Base-by-base conservation (phyloP, 2,888 invertebrate genomes). In the Acleris holmiana region DNA sequence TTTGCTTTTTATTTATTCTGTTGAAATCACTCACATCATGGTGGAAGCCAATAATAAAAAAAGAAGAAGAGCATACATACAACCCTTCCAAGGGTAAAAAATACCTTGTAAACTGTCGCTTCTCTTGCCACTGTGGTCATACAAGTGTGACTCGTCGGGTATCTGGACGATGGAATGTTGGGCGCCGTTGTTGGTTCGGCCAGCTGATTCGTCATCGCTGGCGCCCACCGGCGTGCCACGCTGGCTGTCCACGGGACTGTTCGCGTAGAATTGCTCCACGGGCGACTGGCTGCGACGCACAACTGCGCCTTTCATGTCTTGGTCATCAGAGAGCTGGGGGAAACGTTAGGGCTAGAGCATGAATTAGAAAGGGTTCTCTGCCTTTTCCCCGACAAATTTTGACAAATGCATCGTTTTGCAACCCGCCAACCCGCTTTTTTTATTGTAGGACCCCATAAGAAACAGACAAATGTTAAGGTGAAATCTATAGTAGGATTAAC, bases 131-230 rank as follows among this genome's bases (percentile, higher is more conserved):
- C 85, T 86, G 64, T 83, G 83, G 60, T 93, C 92, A 76, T 86
- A 92, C 44, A 90, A 84, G 40, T 83, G 84, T 59, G 84, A 75
- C 35, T 93, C 92, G 68, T 93, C 93, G 66, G 94, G 93, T 23
- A 96, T 95, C 83, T 95, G 94, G 17, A 96, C 95, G 66, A 96
- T 93, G 69, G 95, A 95, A 91, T 96, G 95, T 75, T 95, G 94
- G 10, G 94, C 93, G 68, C 94, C 93, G n/a, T 93, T 93, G 41
- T 91, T 84, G 54, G 84, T 87, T 21, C 88, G 82, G 70, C 78
- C 82, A 40, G 86, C 85, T n/a, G 91, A 85, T 71, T 92, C 94
- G 71, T 93, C 94, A 71, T 93, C 87, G 73, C 91, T 92, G 15
- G 93, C 93, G 10, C 93, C 93, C 3, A 86, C 91, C 0, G 93